A percentile compares a stretch with the other conserved stretches of the same genome.
Evolutionary conservation across 2,888 invertebrate genomes (phyloP).

Genomic region (Pyrrhia umbra): DNA sequence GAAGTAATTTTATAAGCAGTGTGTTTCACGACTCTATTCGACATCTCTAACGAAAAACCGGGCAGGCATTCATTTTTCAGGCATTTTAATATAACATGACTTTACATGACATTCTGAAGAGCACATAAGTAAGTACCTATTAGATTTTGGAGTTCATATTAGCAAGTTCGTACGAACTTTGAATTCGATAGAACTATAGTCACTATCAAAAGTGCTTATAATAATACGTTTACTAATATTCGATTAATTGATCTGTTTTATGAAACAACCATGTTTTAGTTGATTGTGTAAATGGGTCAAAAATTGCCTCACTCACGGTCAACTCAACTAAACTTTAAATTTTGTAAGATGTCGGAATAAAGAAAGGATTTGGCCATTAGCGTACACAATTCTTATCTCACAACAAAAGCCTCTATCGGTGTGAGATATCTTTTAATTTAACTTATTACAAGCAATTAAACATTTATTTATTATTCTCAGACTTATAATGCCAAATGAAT

Average conservation of each 20-base stretch:
- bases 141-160: not conserved
- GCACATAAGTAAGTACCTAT: not conserved
- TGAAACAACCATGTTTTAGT: not conserved
- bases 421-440: conserved; percentile 35
- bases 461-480: conserved; percentile 13
- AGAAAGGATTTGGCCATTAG: not conserved
- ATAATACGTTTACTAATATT: not conserved
- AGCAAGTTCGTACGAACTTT: conserved; percentile 1
- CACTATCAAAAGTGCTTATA: too few relatives aligned
- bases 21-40: not conserved
- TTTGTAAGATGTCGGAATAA: not conserved
- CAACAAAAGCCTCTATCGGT: conserved; percentile 15
- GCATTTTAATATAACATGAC: not conserved
- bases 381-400: conserved; percentile 28
- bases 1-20: not conserved
- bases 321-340: not conserved
- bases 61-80: too few relatives aligned
- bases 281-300: conserved; percentile 5
- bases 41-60: too few relatives aligned
- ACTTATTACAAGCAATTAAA: conserved; percentile 36
- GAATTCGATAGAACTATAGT: conserved; percentile 4
- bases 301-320: not conserved
- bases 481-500: conserved; percentile 22
- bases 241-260: not conserved
- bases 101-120: not conserved